Evolutionary conservation across 2,113 vertebrate genomes (phyloP).

Genomic region (Stegostoma tigrinum): DNA sequence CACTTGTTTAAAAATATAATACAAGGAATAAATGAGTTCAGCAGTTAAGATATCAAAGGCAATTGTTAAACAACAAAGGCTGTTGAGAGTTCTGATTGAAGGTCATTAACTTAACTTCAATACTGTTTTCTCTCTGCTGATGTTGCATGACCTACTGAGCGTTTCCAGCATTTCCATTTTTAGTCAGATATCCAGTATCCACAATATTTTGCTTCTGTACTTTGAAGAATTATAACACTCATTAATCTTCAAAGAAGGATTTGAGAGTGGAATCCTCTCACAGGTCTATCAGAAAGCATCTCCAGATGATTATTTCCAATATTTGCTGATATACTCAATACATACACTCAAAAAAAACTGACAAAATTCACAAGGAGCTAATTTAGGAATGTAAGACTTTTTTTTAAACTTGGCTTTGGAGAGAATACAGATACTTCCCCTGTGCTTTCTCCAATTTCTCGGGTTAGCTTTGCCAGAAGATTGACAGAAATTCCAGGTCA

Average conservation of each 20-base stretch:
- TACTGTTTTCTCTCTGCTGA: no score
- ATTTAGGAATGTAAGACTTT: neutral
- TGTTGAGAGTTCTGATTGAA: neutral
- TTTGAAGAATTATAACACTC: no score
- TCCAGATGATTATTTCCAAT: neutral
- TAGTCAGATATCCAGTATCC: no score
- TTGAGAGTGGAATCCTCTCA: neutral
- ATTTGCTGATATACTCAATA: neutral
- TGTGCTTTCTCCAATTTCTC: neutral
- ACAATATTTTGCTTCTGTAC: no score
- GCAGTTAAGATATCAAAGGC: neutral
- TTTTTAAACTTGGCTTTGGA: neutral
- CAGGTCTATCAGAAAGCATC: neutral
- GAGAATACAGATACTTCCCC: neutral
- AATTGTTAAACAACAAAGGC: neutral
- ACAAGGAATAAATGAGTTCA: neutral
- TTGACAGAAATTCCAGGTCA: neutral
- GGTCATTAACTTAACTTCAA: no score
- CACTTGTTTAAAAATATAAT: neutral
- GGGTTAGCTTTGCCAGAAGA: neutral
- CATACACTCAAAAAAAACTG: neutral
- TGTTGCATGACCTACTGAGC: no score
- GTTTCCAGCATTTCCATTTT: no score
- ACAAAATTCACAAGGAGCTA: neutral
- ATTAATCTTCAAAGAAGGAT: neutral